Conservation (phyloP, 1,140 invertebrate genomes). For the Palaemon carinicauda region DNA sequence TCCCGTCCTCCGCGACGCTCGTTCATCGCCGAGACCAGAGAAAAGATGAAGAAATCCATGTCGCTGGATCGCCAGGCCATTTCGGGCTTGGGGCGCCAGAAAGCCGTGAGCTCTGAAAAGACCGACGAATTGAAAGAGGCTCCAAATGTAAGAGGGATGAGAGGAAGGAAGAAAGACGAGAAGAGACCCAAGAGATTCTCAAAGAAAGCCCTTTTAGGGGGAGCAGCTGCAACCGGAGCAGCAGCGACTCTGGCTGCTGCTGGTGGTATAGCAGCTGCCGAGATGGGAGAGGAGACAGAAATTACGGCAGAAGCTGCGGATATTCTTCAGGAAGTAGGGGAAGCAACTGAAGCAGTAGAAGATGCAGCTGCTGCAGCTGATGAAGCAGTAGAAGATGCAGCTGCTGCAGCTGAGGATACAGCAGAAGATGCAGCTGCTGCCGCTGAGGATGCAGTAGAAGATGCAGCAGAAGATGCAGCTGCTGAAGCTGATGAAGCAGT, state of each 20-base stretch:
- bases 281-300: neutral
- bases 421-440: neutral
- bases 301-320: neutral
- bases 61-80: neutral
- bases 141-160: neutral
- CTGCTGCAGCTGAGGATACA: too few relatives aligned
- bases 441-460: neutral
- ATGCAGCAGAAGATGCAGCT: too few relatives aligned
- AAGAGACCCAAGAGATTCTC: neutral
- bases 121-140: neutral
- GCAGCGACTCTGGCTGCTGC: neutral
- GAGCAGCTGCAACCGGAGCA: neutral
- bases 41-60: constrained; percentile 13
- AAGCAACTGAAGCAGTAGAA: neutral
- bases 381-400: neutral
- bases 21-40: constrained; percentile 10
- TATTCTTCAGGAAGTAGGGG: neutral
- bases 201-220: neutral
- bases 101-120: neutral
- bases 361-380: neutral
- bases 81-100: neutral
- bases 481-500: neutral
- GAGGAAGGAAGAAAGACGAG: neutral
- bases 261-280: neutral
- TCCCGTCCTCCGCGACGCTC: neutral